Evolutionary conservation across 2,797 vertebrate species (phyloP).

Genomic region (Orestias chungarensis): DNA sequence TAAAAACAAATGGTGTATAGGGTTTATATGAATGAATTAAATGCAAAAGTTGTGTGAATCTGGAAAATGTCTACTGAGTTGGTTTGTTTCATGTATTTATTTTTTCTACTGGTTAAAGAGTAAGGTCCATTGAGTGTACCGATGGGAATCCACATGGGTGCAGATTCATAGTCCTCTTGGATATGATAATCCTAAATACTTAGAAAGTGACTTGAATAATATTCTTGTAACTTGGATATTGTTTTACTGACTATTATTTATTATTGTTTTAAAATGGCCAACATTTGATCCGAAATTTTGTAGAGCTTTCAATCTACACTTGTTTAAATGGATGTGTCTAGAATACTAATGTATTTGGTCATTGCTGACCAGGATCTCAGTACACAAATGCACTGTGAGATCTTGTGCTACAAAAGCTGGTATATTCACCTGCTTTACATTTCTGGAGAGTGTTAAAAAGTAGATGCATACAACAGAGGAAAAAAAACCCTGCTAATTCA

Average conservation of each 20-base stretch:
- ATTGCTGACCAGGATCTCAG: constrained; percentile 25
- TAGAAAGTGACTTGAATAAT: neutral
- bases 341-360: constrained; percentile 35
- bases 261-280: too few species aligned
- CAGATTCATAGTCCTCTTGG: neutral
- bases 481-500: neutral
- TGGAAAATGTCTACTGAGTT: neutral
- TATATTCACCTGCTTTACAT: constrained; percentile 47
- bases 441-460: constrained; percentile 22
- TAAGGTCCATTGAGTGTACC: neutral
- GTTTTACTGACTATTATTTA: too few species aligned
- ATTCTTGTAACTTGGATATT: too few species aligned
- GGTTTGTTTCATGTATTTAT: neutral
- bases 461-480: constrained; percentile 4
- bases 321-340: neutral
- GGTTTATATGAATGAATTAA: neutral
- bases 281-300: too few species aligned
- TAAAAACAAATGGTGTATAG: constrained; percentile 7
- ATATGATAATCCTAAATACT: neutral
- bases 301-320: too few species aligned
- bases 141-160: neutral
- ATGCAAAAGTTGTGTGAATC: neutral
- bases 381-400: constrained; percentile 1
- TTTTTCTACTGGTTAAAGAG: neutral
- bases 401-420: constrained; percentile 32